A percentile compares a stretch with the other conserved stretches of the same genome.
Conservation (phyloP, 1,140 invertebrate species). For the Agraylea sexmaculata region DNA sequence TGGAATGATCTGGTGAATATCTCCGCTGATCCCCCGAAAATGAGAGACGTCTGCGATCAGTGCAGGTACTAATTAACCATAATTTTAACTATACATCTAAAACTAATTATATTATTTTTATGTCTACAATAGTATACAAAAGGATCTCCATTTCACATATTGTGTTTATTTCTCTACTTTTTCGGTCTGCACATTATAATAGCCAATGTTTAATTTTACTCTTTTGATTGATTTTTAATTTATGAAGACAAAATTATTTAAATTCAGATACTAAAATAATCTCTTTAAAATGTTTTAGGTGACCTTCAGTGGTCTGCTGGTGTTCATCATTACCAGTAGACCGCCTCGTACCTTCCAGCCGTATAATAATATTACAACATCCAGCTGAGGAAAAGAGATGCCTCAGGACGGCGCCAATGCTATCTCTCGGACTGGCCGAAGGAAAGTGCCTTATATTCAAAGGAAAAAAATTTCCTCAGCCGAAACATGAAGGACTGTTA, state of each 20-base stretch:
- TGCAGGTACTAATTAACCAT: slow-evolving; percentile 49
- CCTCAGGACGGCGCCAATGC: slow-evolving; percentile 79
- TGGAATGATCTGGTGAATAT: slow-evolving; percentile 60
- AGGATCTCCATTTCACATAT: too few species aligned
- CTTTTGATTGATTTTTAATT: background rate
- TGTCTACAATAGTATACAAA: too few species aligned
- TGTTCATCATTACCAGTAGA: slow-evolving; percentile 65
- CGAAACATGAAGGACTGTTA: slow-evolving; percentile 51
- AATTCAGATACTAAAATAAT: background rate
- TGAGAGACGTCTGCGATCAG: slow-evolving; percentile 52
- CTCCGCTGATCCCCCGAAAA: slow-evolving; percentile 58
- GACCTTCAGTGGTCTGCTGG: slow-evolving; percentile 81
- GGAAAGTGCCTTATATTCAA: slow-evolving; percentile 67
- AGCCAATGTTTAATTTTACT: too few species aligned
- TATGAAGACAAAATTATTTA: slow-evolving; percentile 2
- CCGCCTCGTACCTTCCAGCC: slow-evolving; percentile 52
- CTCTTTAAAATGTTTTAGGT: slow-evolving; percentile 41
- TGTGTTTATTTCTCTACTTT: too few species aligned
- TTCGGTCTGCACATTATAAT: too few species aligned
- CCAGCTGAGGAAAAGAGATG: slow-evolving; percentile 85
- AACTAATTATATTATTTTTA: slow-evolving; percentile 9
- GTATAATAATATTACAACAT: slow-evolving; percentile 78
- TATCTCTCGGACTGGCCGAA: slow-evolving; percentile 57
- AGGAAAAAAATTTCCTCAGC: slow-evolving; percentile 71
- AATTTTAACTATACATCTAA: slow-evolving; percentile 1